phyloP scores from a whole-genome alignment of 2,113 vertebrate species.

The Bettongia penicillata region DNA sequence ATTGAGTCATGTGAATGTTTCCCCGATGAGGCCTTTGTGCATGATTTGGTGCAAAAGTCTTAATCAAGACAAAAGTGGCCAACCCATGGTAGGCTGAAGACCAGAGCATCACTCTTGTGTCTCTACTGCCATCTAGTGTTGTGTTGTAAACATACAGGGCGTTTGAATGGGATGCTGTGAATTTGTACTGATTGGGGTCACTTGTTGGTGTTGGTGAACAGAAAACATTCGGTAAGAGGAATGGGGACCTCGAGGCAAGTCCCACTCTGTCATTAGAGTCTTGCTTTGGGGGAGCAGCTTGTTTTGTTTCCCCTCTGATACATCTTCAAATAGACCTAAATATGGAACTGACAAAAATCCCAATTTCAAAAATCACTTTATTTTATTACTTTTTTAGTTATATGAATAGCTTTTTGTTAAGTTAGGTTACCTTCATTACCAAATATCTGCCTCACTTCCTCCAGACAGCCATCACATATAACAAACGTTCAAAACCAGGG shows the following conservation, averaged over 20 bases:
- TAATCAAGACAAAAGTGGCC: background rate
- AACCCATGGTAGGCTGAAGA: background rate
- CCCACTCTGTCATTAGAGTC: background rate
- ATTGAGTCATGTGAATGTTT: background rate
- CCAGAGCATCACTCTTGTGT: conserved; percentile 23
- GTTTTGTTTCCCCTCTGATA: background rate
- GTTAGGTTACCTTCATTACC: background rate
- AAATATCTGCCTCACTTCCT: background rate
- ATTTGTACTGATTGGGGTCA: background rate
- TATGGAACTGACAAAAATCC: background rate
- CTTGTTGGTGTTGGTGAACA: background rate
- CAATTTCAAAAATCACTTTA: background rate
- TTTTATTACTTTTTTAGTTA: background rate
- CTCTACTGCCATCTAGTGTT: conserved; percentile 75
- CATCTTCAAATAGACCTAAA: background rate
- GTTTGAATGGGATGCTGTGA: background rate
- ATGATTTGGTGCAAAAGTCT: background rate
- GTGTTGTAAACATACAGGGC: background rate
- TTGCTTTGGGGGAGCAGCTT: background rate
- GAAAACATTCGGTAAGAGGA: background rate
- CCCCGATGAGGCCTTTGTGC: background rate
- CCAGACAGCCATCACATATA: background rate
- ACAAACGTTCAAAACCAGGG: background rate
- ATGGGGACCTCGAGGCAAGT: background rate
- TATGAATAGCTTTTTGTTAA: background rate